Base-by-base conservation (phyloP, 2,797 vertebrate genomes). In the Eulemur albifrons region DNA sequence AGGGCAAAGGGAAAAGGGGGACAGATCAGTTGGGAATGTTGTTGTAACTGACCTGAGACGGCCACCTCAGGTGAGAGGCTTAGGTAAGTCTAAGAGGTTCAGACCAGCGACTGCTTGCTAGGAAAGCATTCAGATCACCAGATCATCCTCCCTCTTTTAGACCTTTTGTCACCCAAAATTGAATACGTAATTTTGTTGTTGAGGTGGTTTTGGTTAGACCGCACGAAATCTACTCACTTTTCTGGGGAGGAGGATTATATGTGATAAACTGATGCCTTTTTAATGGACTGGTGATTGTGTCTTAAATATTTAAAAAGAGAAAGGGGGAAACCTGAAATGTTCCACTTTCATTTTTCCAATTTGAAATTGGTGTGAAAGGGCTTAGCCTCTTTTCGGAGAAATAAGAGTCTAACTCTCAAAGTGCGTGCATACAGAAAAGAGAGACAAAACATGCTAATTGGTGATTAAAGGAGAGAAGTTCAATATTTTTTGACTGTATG, bases 391-490 rank as follows among this genome's bases (percentile, higher is more conserved):
- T 77, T 93, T 45, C 61, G n/a, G 80, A 81, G 92, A 91, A 77
- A 76, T 61, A 14, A 81, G 43, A 88, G 1, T 48, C 25, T 67
- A 57, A 92, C 21, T 89, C 59, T 43, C 40, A 77, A 86, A 96
- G 86, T 79, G 35, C 45, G 48, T 40, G 32, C 84, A 77, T 65
- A 93, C 54, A 90, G 77, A 92, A 76, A 65, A 86, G 52, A 87
- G 76, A 94, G 96, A 94, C n/a, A 72, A 89, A 85, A 94, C 40
- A 38, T 73, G 70, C 83, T 96, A 95, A 97, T 96, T 92, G 93
- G 89, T 70, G 86, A 96, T 97, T 97, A 95, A 95, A 93, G 73
- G 52, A 89, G 25, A 80, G 30, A 63, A 84, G 83, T 92, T 95
- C 86, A 92, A 6, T 95, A 73, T 94, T 81, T 96, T 91, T 85